A percentile compares a stretch with the other conserved stretches of the same genome.
Conservation (phyloP, 2,113 vertebrate genomes). For the Petaurus breviceps region DNA sequence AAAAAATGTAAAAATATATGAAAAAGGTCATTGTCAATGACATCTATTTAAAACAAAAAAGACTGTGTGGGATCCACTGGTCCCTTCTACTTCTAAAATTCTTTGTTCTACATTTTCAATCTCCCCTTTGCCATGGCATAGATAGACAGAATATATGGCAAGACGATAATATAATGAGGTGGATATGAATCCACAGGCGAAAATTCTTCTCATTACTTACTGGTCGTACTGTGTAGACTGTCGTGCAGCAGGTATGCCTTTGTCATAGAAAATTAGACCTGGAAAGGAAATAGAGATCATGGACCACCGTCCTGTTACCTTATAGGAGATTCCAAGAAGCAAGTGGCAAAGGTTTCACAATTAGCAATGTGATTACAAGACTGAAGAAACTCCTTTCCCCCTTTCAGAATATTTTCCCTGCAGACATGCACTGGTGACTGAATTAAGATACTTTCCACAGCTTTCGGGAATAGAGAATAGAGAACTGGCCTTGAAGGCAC, state of each 20-base stretch:
- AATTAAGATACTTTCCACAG: background rate
- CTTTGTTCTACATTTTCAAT: background rate
- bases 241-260: background rate
- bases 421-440: background rate
- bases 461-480: background rate
- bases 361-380: background rate
- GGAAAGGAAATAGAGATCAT: background rate
- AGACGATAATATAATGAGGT: background rate
- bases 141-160: background rate
- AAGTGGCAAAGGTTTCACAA: background rate
- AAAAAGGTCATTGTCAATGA: background rate
- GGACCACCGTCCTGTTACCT: background rate
- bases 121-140: background rate
- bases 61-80: background rate
- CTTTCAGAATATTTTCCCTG: background rate
- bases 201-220: background rate
- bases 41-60: background rate
- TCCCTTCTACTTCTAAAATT: background rate
- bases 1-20: background rate
- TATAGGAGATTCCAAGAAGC: background rate
- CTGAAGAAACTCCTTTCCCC: background rate
- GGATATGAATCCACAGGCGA: background rate
- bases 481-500: background rate
- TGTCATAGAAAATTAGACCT: background rate
- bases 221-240: background rate